phyloP scores from a whole-genome alignment of 1,140 invertebrate genomes.

The Drosophila bifasciata region DNA sequence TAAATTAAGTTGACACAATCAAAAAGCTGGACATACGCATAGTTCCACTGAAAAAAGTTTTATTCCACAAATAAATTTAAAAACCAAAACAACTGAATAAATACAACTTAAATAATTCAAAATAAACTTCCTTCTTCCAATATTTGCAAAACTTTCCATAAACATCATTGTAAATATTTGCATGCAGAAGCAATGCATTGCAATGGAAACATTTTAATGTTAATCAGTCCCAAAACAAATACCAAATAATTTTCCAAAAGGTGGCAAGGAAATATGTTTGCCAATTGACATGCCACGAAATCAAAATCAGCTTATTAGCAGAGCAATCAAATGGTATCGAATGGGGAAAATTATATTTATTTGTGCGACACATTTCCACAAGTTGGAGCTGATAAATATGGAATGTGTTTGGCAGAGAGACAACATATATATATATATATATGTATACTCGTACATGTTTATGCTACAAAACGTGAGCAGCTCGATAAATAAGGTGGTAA shows the following conservation, averaged over 20 bases:
- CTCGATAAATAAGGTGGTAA: conserved; percentile 30
- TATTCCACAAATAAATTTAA: too few relatives aligned
- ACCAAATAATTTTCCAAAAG: conserved; percentile 10
- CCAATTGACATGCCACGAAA: conserved; percentile 6
- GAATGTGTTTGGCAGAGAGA: conserved; percentile 1
- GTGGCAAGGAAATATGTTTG: neutral
- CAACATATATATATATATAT: conserved; percentile 3
- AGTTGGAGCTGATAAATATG: conserved; percentile 27
- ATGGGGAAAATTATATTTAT: neutral
- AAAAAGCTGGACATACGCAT: conserved; percentile 14
- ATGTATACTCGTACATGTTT: too few relatives aligned
- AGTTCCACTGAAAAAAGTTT: conserved; percentile 34
- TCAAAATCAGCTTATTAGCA: neutral
- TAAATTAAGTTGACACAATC: conserved; percentile 54
- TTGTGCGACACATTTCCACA: conserved; percentile 12
- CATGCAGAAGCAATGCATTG: too few relatives aligned
- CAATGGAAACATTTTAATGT: neutral
- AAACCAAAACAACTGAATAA: too few relatives aligned
- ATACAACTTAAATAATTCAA: too few relatives aligned
- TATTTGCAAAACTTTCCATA: neutral
- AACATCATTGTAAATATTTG: neutral
- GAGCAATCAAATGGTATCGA: neutral
- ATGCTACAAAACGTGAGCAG: conserved; percentile 18
- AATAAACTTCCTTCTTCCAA: too few relatives aligned
- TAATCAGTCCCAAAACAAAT: conserved; percentile 20